Evolutionary conservation across 2,888 invertebrate genomes (phyloP), one percentile per base, ranked within the genome.

Genomic region (Cerastis rubricosa): DNA sequence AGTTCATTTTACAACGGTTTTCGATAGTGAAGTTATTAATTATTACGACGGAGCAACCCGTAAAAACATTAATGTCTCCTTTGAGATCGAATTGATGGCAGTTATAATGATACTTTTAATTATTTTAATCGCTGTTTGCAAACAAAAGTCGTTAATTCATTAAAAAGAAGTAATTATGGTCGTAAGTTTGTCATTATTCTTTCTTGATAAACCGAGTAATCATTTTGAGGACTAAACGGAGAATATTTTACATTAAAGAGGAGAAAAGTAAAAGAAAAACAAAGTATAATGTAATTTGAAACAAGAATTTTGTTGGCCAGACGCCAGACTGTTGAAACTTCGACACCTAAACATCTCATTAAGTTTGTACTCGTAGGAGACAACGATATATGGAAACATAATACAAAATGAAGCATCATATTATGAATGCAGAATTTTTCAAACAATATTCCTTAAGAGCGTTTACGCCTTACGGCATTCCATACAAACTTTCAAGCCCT

Each of bases 91-190:
- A 95, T 95, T 95, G 95, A 96, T 95, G 95, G 94, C 92, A 92
- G 92, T 95, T 94, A 93, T 96, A 96, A 96, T 96, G 96, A 93
- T 92, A 96, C 95, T 96, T 96, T 96, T 96, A 96, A 96, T 96
- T 96, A 96, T 96, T 96, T 95, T 95, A 96, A 96, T 96, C 91
- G 92, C 88, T 92, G 91, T 96, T 96, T 75, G 79, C 83, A 88
- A 96, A 96, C 96, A 95, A 96, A 93, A 94, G 94, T 91, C 95
- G 93, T 96, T 96, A 94, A 94, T 96, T 95, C 94, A 95, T 95
- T 96, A 95, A 93, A 96, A 96, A 94, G 91, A 93, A 92, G 91
- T 93, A 91, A 93, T 94, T 92, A 93, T 92, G 90, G 90, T 89
- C 86, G 89, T 89, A 86, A 90, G 81, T 87, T 87, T 86, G 67